Base-by-base conservation (phyloP, 2,113 vertebrate species). In the Ciconia maguari region DNA sequence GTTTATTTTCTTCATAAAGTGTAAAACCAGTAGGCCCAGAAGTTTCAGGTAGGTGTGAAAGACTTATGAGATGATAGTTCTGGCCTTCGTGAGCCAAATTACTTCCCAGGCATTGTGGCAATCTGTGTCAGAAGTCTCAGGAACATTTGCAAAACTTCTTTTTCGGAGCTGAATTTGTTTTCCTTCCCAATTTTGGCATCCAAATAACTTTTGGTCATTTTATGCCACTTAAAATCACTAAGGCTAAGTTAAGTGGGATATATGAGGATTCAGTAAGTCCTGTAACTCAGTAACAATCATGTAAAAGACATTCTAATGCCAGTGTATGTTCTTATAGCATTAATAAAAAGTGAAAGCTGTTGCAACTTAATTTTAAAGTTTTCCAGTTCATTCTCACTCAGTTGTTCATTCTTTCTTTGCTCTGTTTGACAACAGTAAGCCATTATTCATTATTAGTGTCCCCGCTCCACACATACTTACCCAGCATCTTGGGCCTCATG, bases 401-500 rank as follows among this genome's bases (percentile, higher is more conserved):
- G 25, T 38, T 88, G 9, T n/a, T 93, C 51, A 26, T 57, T 55
- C 48, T 71, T 71, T 57, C 57, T 41, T 34, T 68, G 32, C 11
- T 89, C 61, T 89, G 38, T 48, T 36, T 68, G 58, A 42, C 62
- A 87, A 64, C 0, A 2, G 21, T 9, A 79, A 61, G 26, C 20
- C 22, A 83, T 77, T 77, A 48, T 5, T 65, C n/a, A 48, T 27
- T 22, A 51, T n/a, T 38, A 89, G 42, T 29, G 6, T 3, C 29
- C 26, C 46, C 60, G n/a, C 29, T 62, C 74, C 66, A 60, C 16
- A 64, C 51, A 61, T 29, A 98, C 99, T 99, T 97, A 99, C 99
- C 99, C 99, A 95, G 99, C 99, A 64, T 99, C 99, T 95, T 99
- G 99, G 96, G 99, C 99, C 99, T 99, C 99, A 70, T 99, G 99